These are phyloP conservation scores for Cheumatopsyche charites DNA, from an alignment of 1,140 invertebrate genomes.

Conservation along the genomic window DNA sequence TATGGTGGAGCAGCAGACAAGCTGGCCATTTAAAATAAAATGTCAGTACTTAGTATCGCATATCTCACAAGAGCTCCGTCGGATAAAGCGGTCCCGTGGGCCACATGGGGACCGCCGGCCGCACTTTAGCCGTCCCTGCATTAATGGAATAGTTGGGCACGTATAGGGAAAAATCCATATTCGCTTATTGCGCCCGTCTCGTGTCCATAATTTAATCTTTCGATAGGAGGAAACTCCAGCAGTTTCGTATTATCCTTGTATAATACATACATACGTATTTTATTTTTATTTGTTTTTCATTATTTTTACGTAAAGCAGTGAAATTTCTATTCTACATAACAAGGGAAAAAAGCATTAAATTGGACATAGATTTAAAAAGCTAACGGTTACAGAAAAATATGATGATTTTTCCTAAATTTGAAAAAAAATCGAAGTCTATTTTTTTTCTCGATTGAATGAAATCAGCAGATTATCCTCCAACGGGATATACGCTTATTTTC, in stretches of 20 bases:
- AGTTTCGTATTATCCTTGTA: neutral
- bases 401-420: too few species aligned
- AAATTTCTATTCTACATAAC: too few species aligned
- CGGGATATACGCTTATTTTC: too few species aligned
- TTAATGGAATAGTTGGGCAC: slow-evolving; percentile 4
- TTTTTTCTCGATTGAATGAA: too few species aligned
- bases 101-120: slow-evolving; percentile 13
- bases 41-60: slow-evolving; percentile 14
- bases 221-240: neutral
- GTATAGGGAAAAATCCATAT: slow-evolving; percentile 8
- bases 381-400: too few species aligned
- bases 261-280: neutral
- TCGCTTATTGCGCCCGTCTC: slow-evolving; percentile 15
- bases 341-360: too few species aligned
- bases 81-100: slow-evolving; percentile 10
- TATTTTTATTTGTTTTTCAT: too few species aligned
- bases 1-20: neutral
- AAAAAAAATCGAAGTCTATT: too few species aligned
- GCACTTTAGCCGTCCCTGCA: slow-evolving; percentile 10
- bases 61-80: slow-evolving; percentile 9
- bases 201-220: neutral
- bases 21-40: slow-evolving; percentile 18
- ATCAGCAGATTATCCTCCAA: too few species aligned
- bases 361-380: too few species aligned
- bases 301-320: too few species aligned